Conservation (phyloP, 2,888 invertebrate species). For the Cheiracanthium punctorium region DNA sequence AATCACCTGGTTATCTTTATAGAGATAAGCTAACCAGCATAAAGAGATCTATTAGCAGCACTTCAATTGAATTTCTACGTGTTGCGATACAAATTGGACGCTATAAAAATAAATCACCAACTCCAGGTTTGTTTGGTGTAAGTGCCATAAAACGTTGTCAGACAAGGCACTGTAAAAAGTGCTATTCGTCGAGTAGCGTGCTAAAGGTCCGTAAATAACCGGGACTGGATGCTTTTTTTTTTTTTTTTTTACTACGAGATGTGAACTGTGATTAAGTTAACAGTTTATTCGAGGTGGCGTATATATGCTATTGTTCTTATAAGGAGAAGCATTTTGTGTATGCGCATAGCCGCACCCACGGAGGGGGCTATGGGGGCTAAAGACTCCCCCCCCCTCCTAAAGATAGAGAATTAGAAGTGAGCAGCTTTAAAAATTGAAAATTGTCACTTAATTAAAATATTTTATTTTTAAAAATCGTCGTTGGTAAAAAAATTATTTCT, state of each 20-base stretch:
- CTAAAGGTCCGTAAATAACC: slow-evolving; percentile 53
- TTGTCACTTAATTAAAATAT: too few relatives aligned
- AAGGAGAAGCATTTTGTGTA: too few relatives aligned
- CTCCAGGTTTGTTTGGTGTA: slow-evolving; percentile 26
- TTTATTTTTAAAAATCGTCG: too few relatives aligned
- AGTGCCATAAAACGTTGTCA: slow-evolving; percentile 15
- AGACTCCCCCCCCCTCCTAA: too few relatives aligned
- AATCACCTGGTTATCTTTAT: slow-evolving; percentile 45
- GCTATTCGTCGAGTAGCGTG: slow-evolving; percentile 46
- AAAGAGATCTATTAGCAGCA: slow-evolving; percentile 59
- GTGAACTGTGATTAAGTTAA: slow-evolving; percentile 56
- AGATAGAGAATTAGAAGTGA: too few relatives aligned
- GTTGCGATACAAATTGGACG: slow-evolving; percentile 67
- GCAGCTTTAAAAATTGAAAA: too few relatives aligned
- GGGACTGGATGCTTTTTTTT: slow-evolving; percentile 25
- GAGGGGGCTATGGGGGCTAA: too few relatives aligned
- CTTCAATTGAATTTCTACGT: slow-evolving; percentile 65
- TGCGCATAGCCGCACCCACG: too few relatives aligned
- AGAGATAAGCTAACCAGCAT: slow-evolving; percentile 49
- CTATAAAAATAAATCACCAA: slow-evolving; percentile 64
- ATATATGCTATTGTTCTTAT: too few relatives aligned
- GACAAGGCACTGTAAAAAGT: background rate
- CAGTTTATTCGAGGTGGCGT: slow-evolving; percentile 45
- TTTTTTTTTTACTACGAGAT: slow-evolving; percentile 46
- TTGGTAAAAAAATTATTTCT: too few relatives aligned